These are phyloP conservation scores for Priocnemis perturbator DNA, from an alignment of 2,888 invertebrate genomes.

Conservation along the genomic window DNA sequence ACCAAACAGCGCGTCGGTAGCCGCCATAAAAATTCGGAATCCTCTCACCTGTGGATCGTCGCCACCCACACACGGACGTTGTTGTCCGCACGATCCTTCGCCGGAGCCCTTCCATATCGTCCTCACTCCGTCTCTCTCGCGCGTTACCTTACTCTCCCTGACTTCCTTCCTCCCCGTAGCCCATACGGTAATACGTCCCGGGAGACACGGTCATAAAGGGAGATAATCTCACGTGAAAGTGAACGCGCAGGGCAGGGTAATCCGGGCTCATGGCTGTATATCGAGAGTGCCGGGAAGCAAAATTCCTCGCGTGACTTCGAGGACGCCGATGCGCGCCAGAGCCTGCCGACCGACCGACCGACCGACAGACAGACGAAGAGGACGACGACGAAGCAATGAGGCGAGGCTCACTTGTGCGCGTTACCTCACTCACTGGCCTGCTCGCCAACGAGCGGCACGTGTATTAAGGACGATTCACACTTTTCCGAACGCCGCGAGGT, in stretches of 20 bases:
- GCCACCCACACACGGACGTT: conserved; percentile 3
- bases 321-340: conserved; percentile 10
- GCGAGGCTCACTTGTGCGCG: too few species aligned
- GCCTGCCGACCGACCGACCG: too few species aligned
- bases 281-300: conserved; percentile 22
- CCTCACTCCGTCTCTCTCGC: neutral
- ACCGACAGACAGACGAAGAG: neutral
- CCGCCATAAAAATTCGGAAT: too few species aligned
- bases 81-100: too few species aligned
- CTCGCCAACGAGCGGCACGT: too few species aligned
- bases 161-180: neutral
- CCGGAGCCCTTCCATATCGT: neutral
- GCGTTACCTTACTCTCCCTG: too few species aligned
- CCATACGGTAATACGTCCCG: conserved; percentile 43
- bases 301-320: conserved; percentile 55
- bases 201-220: conserved; percentile 46
- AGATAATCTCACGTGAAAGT: conserved; percentile 56
- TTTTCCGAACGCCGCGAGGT: too few species aligned
- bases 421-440: too few species aligned
- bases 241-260: conserved; percentile 35
- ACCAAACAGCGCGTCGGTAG: too few species aligned
- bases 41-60: conserved; percentile 24
- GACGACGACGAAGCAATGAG: too few species aligned
- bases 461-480: too few species aligned
- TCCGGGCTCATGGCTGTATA: conserved; percentile 22